Evolutionary conservation across 1,140 invertebrate species (phyloP), one percentile per base, ranked within the genome.

Genomic region (Micrasema minimum): DNA sequence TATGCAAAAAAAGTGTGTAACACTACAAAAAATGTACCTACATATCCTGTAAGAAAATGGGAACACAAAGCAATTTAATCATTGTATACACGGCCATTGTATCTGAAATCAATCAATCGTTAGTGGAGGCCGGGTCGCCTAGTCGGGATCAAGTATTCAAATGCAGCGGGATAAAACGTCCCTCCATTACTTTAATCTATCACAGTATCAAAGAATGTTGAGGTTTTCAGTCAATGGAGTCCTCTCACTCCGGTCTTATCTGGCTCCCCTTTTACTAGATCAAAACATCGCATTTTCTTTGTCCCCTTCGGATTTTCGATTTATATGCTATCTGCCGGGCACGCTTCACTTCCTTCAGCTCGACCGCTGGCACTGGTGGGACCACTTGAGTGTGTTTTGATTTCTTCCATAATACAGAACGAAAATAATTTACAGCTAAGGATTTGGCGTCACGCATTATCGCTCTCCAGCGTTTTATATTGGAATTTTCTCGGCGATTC

Each of bases 181-280:
- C 65, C 48, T 55, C 65, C 50, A 67, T 65, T 59, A 35, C 71
- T 64, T 72, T 68, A 43, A 61, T 48, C 72, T 70, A 74, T 74
- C 68, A 74, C 67, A 57, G 46, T 37, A 55, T 70, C 72, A 74
- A 66, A 66, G 59, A 59, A 55, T 65, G 67, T 66, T 66, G 72
- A 74, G 71, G 71, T 72, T 72, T 68, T 72, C 71, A 72, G 72
- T 74, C 67, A 74, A 74, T 74, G 70, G 67, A 74, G 59, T 50
- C 46, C 48, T 67, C 65, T 57, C 23, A 26, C 61, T 57, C 43
- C 48, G 48, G 31, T 26, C 41, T 26, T 71, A 2, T 31, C 61
- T 43, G 53, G 23, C 50, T 23, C 50, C 66, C 55, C 62, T 69
- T 69, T 69, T 62, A 53, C 67, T 43, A 62, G 67, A 69, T 69